These are phyloP conservation scores for Teleogryllus oceanicus DNA, from an alignment of 2,888 invertebrate species.

Conservation along the genomic window DNA sequence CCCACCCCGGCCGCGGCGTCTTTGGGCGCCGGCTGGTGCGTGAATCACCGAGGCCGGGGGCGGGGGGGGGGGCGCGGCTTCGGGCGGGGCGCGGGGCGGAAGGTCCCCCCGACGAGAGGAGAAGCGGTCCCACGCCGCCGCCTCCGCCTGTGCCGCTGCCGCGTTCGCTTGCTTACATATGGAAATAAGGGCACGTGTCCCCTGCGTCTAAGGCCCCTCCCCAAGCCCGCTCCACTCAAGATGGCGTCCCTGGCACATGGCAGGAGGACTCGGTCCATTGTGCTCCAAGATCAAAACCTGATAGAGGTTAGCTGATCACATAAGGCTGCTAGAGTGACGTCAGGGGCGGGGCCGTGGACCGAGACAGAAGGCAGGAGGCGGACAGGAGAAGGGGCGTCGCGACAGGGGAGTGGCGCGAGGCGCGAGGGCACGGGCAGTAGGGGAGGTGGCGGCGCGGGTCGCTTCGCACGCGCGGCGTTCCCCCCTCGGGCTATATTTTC, in stretches of 20 bases:
- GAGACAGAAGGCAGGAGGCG: neutral
- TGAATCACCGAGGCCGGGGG: neutral
- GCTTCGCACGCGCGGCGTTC: neutral
- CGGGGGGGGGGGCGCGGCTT: too few relatives aligned
- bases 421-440: too few relatives aligned
- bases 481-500: slow-evolving; percentile 1
- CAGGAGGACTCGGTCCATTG: slow-evolving; percentile 10
- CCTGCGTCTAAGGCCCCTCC: neutral
- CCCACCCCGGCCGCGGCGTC: neutral
- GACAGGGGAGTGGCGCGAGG: too few relatives aligned
- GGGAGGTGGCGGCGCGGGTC: too few relatives aligned
- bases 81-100: neutral
- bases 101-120: neutral
- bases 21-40: neutral
- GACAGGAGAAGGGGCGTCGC: neutral
- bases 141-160: neutral
- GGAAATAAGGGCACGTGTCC: slow-evolving; percentile 12
- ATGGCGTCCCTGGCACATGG: slow-evolving; percentile 18
- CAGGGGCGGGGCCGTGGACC: neutral
- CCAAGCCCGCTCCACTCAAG: slow-evolving; percentile 5
- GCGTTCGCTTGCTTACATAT: slow-evolving; percentile 3
- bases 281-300: slow-evolving; percentile 7
- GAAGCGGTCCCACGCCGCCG: neutral
- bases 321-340: slow-evolving; percentile 18
- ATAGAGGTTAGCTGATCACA: slow-evolving; percentile 7